Base-by-base conservation (phyloP, 2,113 vertebrate species). In the Marcusenius ussheri region DNA sequence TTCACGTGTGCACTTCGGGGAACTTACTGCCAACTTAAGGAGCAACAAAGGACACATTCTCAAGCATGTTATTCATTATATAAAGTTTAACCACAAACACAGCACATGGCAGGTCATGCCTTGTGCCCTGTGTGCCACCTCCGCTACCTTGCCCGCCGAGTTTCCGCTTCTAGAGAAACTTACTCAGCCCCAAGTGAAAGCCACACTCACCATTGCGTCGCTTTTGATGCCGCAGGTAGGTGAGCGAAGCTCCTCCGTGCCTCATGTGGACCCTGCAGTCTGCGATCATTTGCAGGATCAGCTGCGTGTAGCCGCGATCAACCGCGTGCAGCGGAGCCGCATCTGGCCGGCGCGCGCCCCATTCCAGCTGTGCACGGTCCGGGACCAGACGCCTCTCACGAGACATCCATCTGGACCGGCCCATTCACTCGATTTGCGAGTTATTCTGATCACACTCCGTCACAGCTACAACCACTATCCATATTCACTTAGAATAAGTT, bases 191-290 rank as follows among this genome's bases (percentile, higher is more conserved):
- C 74, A 35, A 42, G 35, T 80, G 74, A 19, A 80, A 42, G 74
- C 24, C 24, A 31, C 51, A 84, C 89, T 84, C 77, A 89, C 89
- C 89, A 89, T 89, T n/a, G 13, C 58, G 13, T 46, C 1, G 17
- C 80, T 46, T 21, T 84, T 31, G 21, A 13, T 53, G 56, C 9
- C 13, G 80, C 21, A 19, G 19, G 35, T n/a, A 39, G 50, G 1
- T 31, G 50, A 89, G 19, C 53, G 35, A 49, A 83, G 50, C 35
- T 24, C 31, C 39, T 46, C 27, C 21, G 62, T 45, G 21, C 31
- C 35, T 27, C 31, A 15, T n/a, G 70, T 5, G 15, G 21, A 89
- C 3, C 42, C 3, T 56, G n/a, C 62, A 66, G n/a, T 66, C n/a
- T 27, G n/a, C 62, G n/a, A 66, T 66, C 62, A 66, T 27, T 9